Base-by-base conservation (phyloP, 2,888 invertebrate genomes). In the Tigriopus californicus region DNA sequence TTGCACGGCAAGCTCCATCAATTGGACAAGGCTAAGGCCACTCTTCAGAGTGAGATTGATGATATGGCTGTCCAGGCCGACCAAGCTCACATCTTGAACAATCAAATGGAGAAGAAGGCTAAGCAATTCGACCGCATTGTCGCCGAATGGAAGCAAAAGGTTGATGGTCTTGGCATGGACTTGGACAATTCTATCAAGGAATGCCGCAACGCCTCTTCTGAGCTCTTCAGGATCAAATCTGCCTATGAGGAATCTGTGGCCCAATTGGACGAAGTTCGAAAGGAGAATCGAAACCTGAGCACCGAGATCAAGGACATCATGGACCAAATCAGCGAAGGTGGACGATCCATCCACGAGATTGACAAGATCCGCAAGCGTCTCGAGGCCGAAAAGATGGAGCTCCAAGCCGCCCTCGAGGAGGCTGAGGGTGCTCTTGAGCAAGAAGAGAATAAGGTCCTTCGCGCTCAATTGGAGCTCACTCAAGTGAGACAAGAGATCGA, bases 271-370 rank as follows among this genome's bases (percentile, higher is more conserved):
- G 88, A 90, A 67, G 88, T 95, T 64, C 86, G 94, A 71, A 86
- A 97, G 71, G 98, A 98, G 76, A 98, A 98, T 85, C 97, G 95
- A 83, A 94, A 94, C 78, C 95, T 71, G 95, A 97, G 76, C 97
- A 95, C 97, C 78, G 98, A 98, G 79, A 95, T 99, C 76, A 95
- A 97, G 80, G 98, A 98, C 74, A 79, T 98, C 69, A 84, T 95
- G 71, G 97, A 98, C 79, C 97, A 98, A 77, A 89, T 98, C 72
- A 91, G 95, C 68, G 98, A 98, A 77, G 97, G 97, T 78, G 97
- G 97, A 71, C 89, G 95, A 78, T 91, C 88, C 82, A 98, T 94
- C 69, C 97, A 98, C 74, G 97, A 98, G 76, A 86, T 97, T 71
- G 97, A 97, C 75, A 98, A 98, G 80, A 85, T 90, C 67, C 85